Evolutionary conservation across 1,140 invertebrate species (phyloP).

Genomic region (Adoxophyes honmai): DNA sequence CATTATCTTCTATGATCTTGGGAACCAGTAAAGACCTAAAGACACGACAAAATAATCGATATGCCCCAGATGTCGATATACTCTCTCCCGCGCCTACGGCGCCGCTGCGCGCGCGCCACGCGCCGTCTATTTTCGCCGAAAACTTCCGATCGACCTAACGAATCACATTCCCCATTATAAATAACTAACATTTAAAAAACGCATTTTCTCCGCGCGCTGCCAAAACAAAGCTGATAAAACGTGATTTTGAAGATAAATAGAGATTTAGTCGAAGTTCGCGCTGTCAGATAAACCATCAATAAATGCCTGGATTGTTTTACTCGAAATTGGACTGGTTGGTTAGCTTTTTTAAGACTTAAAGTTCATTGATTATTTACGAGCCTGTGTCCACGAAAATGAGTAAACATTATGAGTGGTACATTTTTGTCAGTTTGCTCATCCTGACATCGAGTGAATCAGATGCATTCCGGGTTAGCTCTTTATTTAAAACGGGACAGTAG

Average conservation of each 20-base stretch:
- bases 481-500: neutral
- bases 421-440: slow-evolving; percentile 9
- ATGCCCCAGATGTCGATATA: too few species aligned
- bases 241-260: neutral
- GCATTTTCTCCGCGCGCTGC: neutral
- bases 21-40: too few species aligned
- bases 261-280: neutral
- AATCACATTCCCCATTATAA: slow-evolving; percentile 19
- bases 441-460: neutral
- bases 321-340: too few species aligned
- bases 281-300: too few species aligned
- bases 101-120: slow-evolving; percentile 19
- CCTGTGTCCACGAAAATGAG: neutral
- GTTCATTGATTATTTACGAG: neutral
- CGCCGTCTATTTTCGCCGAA: slow-evolving; percentile 24
- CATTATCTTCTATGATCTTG: too few species aligned
- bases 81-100: neutral
- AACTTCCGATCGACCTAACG: slow-evolving; percentile 23
- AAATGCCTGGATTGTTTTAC: too few species aligned
- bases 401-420: slow-evolving; percentile 4
- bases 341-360: too few species aligned
- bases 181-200: slow-evolving; percentile 5
- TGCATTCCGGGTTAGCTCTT: neutral
- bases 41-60: too few species aligned
- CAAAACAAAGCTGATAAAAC: slow-evolving; percentile 3